Evolutionary conservation across 1,140 invertebrate genomes (phyloP).

Genomic region (Drosophila pectinifera): DNA sequence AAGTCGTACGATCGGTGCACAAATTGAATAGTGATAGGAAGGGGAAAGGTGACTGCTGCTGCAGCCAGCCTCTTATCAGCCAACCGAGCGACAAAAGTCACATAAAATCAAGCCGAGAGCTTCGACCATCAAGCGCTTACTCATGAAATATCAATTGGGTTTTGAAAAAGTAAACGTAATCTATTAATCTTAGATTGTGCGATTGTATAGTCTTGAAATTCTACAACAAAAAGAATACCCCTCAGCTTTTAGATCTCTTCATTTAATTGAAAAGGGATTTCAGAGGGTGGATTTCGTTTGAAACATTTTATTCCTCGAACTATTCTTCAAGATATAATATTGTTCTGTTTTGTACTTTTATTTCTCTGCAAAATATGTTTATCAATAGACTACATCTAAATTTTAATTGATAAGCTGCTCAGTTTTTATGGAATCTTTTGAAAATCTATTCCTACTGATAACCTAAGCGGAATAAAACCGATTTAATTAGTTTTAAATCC

Average conservation of each 20-base stretch:
- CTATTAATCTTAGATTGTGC: slow-evolving; percentile 14
- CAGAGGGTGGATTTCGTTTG: not conserved
- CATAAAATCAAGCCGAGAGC: slow-evolving; percentile 11
- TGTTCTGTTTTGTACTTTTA: too few species aligned
- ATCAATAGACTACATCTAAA: not conserved
- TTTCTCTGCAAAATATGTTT: not conserved
- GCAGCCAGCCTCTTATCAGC: slow-evolving; percentile 31
- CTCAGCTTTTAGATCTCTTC: not conserved
- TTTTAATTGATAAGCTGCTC: not conserved
- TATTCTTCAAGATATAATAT: not conserved
- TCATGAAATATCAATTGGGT: too few species aligned
- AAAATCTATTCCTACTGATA: not conserved
- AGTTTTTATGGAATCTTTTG: not conserved
- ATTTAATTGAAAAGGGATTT: not conserved
- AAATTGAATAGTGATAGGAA: slow-evolving; percentile 9
- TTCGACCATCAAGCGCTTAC: slow-evolving; percentile 10
- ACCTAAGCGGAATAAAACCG: not conserved
- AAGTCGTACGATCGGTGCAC: slow-evolving; percentile 37
- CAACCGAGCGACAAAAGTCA: slow-evolving; percentile 16
- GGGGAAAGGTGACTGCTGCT: slow-evolving; percentile 40
- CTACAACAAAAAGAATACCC: not conserved
- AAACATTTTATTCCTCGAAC: not conserved
- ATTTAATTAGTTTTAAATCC: not conserved
- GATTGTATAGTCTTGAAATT: too few species aligned
- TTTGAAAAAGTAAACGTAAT: slow-evolving; percentile 1